Conservation (phyloP, 2,797 vertebrate genomes). For the Linurgus olivaceus region DNA sequence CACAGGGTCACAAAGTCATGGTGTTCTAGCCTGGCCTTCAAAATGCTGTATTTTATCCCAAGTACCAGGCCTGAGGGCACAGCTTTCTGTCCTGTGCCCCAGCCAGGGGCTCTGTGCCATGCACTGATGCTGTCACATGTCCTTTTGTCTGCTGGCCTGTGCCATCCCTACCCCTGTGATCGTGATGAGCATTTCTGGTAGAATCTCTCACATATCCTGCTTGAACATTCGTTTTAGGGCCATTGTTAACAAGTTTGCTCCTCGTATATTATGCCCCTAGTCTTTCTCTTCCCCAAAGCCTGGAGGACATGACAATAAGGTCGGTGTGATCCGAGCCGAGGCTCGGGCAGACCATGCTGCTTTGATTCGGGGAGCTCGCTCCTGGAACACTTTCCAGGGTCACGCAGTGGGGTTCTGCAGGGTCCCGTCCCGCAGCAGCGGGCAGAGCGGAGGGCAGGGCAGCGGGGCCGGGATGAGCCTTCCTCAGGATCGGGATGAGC, state of each 20-base stretch:
- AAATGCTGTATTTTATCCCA: neutral
- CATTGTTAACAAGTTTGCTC: neutral
- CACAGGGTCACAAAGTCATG: rapidly evolving
- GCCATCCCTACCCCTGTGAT: neutral
- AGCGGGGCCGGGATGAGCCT: neutral
- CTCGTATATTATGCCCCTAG: rapidly evolving
- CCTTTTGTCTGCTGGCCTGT: neutral
- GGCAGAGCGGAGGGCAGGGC: neutral
- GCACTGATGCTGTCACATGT: neutral
- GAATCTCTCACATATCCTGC: rapidly evolving
- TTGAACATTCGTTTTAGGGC: neutral
- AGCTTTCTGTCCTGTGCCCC: neutral
- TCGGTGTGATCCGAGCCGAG: rapidly evolving
- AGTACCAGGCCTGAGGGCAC: neutral
- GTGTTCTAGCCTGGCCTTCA: neutral
- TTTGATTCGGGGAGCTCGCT: neutral
- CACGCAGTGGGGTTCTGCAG: rapidly evolving
- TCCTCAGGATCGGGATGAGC: too few species aligned
- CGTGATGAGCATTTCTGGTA: neutral
- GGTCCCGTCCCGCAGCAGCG: neutral
- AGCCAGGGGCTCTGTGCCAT: neutral
- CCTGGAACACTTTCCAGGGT: rapidly evolving
- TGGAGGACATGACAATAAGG: rapidly evolving
- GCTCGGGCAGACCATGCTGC: rapidly evolving
- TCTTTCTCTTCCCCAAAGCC: neutral